phyloP scores from a whole-genome alignment of 2,113 vertebrate species.

The Lepidothrix coronata region DNA sequence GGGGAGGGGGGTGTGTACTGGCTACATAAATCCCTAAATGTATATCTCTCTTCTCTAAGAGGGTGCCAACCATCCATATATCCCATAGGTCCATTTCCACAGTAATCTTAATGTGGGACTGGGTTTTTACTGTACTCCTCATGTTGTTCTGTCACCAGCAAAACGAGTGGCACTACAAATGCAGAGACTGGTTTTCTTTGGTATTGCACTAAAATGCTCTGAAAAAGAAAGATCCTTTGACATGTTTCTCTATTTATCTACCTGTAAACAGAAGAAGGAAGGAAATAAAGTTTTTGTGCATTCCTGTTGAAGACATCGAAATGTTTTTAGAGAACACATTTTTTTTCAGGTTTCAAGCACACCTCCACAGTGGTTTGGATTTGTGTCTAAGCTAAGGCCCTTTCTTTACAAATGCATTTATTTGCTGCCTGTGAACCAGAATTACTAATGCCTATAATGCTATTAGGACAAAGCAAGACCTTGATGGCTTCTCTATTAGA shows the following conservation, averaged over 20 bases:
- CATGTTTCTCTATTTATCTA: not conserved
- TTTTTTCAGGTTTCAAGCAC: not conserved
- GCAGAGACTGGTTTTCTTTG: not conserved
- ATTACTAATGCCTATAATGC: not conserved
- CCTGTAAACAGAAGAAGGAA: not conserved
- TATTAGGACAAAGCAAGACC: not conserved
- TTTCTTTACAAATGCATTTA: not conserved
- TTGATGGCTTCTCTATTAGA: not conserved
- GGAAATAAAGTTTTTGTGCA: not conserved
- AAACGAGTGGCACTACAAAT: not conserved
- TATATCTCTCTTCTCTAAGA: not conserved
- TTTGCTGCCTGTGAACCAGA: not conserved
- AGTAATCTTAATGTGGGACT: not conserved
- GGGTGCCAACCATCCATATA: not conserved
- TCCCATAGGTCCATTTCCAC: not conserved
- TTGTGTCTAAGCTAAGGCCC: not conserved
- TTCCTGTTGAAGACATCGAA: not conserved
- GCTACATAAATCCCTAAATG: not conserved
- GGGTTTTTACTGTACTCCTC: not conserved
- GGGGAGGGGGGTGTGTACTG: not conserved
- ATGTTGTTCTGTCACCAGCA: not conserved
- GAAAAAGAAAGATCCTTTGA: not conserved
- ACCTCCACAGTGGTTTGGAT: not conserved
- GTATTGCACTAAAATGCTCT: not conserved
- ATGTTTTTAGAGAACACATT: not conserved